These are phyloP conservation scores for Ascidia mentula DNA, from an alignment of 23 tunicate species.

Conservation along the genomic window DNA sequence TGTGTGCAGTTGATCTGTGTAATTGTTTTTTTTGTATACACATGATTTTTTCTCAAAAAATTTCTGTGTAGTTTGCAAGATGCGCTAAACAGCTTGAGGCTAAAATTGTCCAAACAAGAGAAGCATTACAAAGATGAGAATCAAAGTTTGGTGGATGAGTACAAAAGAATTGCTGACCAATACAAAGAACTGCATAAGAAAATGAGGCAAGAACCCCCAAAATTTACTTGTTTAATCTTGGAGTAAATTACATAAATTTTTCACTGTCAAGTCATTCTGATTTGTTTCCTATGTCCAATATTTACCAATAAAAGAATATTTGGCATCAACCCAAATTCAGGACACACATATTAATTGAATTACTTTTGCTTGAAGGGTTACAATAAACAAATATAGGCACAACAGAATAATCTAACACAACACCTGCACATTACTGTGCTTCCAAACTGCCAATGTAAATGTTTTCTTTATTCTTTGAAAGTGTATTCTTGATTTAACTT, in stretches of 20 bases:
- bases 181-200: constrained; percentile 95
- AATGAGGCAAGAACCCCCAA: constrained; percentile 79
- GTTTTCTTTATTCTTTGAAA: no score
- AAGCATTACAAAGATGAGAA: constrained; percentile 72
- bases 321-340: no score
- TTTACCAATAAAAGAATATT: not conserved
- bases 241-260: no score
- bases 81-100: constrained; percentile 71
- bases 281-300: not conserved
- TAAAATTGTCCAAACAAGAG: constrained; percentile 80
- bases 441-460: not conserved
- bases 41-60: not conserved
- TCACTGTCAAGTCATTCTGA: not conserved
- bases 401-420: no score
- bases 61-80: constrained; percentile 67
- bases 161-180: constrained; percentile 86
- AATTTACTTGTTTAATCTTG: no score
- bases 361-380: not conserved
- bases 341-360: not conserved
- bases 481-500: no score
- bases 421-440: not conserved
- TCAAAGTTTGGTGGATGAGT: constrained; percentile 76
- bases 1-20: not conserved
- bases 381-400: not conserved
- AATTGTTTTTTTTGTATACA: not conserved